Conservation (phyloP, 2,113 vertebrate species). For the Ramphastos sulfuratus region DNA sequence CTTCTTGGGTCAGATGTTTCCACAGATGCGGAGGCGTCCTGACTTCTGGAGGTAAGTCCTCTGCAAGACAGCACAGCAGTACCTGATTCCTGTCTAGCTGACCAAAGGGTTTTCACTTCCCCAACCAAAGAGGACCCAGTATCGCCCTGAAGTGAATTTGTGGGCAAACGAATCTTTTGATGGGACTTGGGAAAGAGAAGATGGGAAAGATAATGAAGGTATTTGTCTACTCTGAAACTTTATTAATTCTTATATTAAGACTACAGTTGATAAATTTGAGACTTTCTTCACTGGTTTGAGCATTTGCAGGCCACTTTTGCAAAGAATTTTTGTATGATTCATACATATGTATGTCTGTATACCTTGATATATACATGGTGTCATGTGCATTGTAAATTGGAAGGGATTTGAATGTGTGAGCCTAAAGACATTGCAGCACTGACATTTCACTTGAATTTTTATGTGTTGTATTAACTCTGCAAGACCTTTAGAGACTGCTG, state of each 20-base stretch:
- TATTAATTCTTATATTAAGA: conserved; percentile 43
- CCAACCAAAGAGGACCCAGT: background rate
- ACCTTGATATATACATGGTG: background rate
- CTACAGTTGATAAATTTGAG: conserved; percentile 47
- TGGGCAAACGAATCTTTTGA: background rate
- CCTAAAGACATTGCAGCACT: background rate
- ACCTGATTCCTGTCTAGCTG: background rate
- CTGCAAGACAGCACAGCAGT: background rate
- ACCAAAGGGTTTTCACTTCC: background rate
- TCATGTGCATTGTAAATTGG: background rate
- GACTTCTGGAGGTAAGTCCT: background rate
- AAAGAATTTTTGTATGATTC: background rate
- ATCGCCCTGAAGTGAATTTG: background rate
- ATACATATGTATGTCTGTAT: no score
- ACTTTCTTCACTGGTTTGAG: conserved; percentile 37
- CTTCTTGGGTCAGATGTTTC: background rate
- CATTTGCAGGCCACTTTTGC: conserved; percentile 63
- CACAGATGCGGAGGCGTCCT: background rate
- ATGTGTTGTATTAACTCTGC: background rate
- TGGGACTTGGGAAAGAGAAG: background rate
- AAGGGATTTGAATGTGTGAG: background rate
- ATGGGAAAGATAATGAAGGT: background rate
- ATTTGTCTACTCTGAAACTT: conserved; percentile 36
- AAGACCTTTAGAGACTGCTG: background rate
- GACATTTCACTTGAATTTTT: background rate